Conservation (phyloP, 1,140 invertebrate genomes). For the Lepidurus apus region DNA sequence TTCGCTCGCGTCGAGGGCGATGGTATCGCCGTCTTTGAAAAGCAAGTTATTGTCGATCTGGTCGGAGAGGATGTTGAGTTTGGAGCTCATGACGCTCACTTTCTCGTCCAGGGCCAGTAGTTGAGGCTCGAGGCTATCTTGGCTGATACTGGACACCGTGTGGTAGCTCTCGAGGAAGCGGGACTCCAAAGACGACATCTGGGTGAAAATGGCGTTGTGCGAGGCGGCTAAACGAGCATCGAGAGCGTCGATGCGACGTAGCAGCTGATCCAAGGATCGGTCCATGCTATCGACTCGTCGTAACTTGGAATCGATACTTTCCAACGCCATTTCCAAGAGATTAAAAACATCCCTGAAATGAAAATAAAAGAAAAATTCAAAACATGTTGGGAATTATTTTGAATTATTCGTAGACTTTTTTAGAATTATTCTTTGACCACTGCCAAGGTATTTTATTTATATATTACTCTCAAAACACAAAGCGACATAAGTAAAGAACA, state of each 20-base stretch:
- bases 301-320: conserved; percentile 76
- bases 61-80: conserved; percentile 67
- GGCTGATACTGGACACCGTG: conserved; percentile 20
- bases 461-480: too few species aligned
- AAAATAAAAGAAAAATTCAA: conserved; percentile 36
- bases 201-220: conserved; percentile 73
- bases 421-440: too few species aligned
- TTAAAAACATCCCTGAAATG: conserved; percentile 77
- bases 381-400: neutral
- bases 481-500: too few species aligned
- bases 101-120: conserved; percentile 68
- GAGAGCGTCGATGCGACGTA: conserved; percentile 70
- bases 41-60: conserved; percentile 74
- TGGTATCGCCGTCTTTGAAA: conserved; percentile 48
- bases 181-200: conserved; percentile 65
- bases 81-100: conserved; percentile 71
- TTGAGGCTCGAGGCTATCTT: conserved; percentile 54
- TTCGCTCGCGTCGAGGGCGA: conserved; percentile 75
- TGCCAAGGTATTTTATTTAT: too few species aligned
- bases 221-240: conserved; percentile 73
- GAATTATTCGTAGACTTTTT: too few species aligned
- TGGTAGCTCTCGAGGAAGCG: conserved; percentile 10
- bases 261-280: conserved; percentile 74
- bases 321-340: conserved; percentile 80
- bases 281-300: conserved; percentile 79